These are phyloP conservation scores for Oreocharis arfaki DNA, from an alignment of 2,113 vertebrate species.

Conservation along the genomic window DNA sequence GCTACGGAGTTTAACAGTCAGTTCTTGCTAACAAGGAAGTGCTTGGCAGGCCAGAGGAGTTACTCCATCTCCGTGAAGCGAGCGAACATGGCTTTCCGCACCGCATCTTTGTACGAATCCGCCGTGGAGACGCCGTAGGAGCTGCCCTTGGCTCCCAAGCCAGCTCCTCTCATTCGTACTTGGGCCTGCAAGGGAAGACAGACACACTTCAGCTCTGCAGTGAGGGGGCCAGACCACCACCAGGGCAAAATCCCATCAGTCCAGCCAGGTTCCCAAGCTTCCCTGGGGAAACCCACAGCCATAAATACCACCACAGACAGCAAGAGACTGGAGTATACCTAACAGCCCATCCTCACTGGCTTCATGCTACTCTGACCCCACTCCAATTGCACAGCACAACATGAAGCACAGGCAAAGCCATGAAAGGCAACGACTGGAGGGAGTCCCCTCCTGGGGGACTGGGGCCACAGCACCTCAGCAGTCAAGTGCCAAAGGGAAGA, in stretches of 20 bases:
- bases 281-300: neutral
- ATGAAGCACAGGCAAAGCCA: neutral
- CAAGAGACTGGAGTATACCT: fast-evolving
- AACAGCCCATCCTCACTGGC: fast-evolving
- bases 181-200: conserved; percentile 80
- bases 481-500: neutral
- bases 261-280: neutral
- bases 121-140: conserved; percentile 89
- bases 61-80: conserved; percentile 97
- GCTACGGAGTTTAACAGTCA: conserved; percentile 49
- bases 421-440: neutral
- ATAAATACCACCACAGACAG: neutral
- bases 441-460: neutral
- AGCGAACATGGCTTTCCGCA: conserved; percentile 98
- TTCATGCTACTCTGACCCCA: fast-evolving
- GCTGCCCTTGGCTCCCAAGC: conserved; percentile 92
- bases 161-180: conserved; percentile 90
- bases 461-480: neutral
- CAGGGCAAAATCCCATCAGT: fast-evolving
- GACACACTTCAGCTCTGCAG: neutral
- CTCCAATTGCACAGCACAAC: neutral
- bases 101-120: conserved; percentile 95
- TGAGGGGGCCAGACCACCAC: fast-evolving
- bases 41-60: neutral
- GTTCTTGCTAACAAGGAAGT: neutral